Percentiles rank a stretch among this genome's conserved stretches.
These are phyloP conservation scores for Elgonia sp. DNA, from an alignment of 2,888 invertebrate genomes.

Conservation along the genomic window DNA sequence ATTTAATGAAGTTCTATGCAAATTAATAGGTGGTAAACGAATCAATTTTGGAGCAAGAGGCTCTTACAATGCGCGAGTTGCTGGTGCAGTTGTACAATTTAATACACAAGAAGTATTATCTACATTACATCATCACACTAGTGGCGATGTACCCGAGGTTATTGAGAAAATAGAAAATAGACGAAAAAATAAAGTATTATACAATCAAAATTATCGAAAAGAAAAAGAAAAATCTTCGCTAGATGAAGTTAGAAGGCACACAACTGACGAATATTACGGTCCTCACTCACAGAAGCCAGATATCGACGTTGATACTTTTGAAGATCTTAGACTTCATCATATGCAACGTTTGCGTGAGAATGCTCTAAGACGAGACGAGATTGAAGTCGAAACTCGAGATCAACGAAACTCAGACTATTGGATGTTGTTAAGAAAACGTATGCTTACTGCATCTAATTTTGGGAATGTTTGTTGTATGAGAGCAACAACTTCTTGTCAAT, in stretches of 20 bases:
- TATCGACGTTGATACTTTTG: too few relatives aligned
- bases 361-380: constrained; percentile 53
- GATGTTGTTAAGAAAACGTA: constrained; percentile 56
- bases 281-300: too few relatives aligned
- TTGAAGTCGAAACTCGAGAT: constrained; percentile 65
- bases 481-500: constrained; percentile 30
- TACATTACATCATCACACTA: neutral
- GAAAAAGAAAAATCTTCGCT: too few relatives aligned
- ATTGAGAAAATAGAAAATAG: neutral
- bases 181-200: neutral
- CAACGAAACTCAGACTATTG: constrained; percentile 59
- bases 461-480: constrained; percentile 56
- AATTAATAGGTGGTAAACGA: constrained; percentile 60
- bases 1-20: neutral
- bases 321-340: constrained; percentile 23
- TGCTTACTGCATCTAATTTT: constrained; percentile 76
- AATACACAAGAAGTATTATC: constrained; percentile 19
- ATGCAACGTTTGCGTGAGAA: constrained; percentile 58
- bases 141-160: neutral
- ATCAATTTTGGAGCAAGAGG: constrained; percentile 21
- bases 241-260: too few relatives aligned
- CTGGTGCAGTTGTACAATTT: constrained; percentile 19
- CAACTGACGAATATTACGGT: too few relatives aligned
- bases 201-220: too few relatives aligned
- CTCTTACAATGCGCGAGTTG: constrained; percentile 31